A percentile compares a stretch with the other conserved stretches of the same genome.
These are phyloP conservation scores for Eristalis arbustorum DNA, from an alignment of 2,888 invertebrate species.

Conservation along the genomic window DNA sequence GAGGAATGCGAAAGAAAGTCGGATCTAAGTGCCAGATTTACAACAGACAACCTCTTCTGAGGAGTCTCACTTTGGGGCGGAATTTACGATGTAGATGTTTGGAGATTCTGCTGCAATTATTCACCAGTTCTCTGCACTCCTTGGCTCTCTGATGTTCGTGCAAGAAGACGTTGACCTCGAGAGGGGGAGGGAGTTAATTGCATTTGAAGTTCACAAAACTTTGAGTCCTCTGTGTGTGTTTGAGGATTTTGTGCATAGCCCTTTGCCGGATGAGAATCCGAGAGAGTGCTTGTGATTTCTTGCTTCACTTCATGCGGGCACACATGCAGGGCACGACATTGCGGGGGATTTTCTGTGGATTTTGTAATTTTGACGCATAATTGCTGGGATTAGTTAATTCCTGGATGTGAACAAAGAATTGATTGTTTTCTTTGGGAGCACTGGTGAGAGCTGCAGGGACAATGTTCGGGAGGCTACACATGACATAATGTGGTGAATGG, in stretches of 20 bases:
- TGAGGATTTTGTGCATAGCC: not conserved
- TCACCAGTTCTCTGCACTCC: constrained; percentile 22
- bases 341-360: not conserved
- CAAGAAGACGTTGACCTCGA: constrained; percentile 3
- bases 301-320: not conserved
- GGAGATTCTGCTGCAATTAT: constrained; percentile 33
- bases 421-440: not conserved
- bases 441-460: not conserved
- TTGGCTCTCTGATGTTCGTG: not conserved
- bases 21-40: constrained; percentile 49
- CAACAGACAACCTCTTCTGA: constrained; percentile 32
- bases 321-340: not conserved
- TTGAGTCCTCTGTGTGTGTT: not conserved
- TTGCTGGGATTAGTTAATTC: not conserved
- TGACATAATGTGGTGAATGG: not conserved
- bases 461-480: not conserved
- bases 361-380: not conserved
- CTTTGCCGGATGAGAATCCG: not conserved
- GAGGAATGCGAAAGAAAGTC: constrained; percentile 2
- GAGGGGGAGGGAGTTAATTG: constrained; percentile 43
- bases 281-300: not conserved
- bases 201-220: constrained; percentile 37
- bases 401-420: not conserved
- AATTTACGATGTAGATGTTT: constrained; percentile 47
- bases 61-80: constrained; percentile 1